phyloP scores from a whole-genome alignment of 2,797 vertebrate species.

The Xyrichtys novacula region DNA sequence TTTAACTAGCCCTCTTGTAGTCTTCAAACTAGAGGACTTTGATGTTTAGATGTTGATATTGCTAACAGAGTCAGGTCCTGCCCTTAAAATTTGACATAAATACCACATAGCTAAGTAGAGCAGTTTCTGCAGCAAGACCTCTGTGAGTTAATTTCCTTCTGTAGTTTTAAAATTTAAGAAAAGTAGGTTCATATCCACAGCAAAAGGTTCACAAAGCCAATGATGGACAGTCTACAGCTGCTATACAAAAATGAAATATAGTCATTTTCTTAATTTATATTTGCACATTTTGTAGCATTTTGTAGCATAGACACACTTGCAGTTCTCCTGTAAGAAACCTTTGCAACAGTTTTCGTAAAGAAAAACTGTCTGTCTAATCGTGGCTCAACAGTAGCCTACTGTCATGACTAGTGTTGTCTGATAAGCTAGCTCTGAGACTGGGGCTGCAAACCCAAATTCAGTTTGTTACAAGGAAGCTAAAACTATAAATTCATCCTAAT shows the following conservation, averaged over 20 bases:
- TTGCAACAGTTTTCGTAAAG: too few relatives aligned
- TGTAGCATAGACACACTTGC: too few relatives aligned
- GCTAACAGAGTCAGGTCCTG: constrained; percentile 17
- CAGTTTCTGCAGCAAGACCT: constrained; percentile 19
- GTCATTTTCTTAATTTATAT: not conserved
- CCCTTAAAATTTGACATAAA: constrained; percentile 27
- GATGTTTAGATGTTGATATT: constrained; percentile 14
- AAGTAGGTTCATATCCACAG: constrained; percentile 17
- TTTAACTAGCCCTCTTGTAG: constrained; percentile 23
- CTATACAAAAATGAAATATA: not conserved
- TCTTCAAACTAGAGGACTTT: constrained; percentile 26
- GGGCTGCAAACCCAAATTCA: too few relatives aligned
- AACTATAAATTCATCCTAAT: too few relatives aligned
- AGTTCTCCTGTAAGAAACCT: too few relatives aligned
- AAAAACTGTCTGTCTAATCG: too few relatives aligned
- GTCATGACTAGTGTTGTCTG: too few relatives aligned
- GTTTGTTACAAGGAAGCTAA: too few relatives aligned
- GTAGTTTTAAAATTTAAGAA: constrained; percentile 23
- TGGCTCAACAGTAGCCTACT: too few relatives aligned
- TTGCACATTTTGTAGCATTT: not conserved
- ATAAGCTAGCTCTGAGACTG: too few relatives aligned
- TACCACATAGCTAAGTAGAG: too few relatives aligned
- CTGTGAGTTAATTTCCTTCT: not conserved
- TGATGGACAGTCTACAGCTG: not conserved
- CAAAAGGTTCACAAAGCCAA: constrained; percentile 4